phyloP scores from a whole-genome alignment of 2,888 invertebrate genomes.

The Caenorhabditis zanzibari region DNA sequence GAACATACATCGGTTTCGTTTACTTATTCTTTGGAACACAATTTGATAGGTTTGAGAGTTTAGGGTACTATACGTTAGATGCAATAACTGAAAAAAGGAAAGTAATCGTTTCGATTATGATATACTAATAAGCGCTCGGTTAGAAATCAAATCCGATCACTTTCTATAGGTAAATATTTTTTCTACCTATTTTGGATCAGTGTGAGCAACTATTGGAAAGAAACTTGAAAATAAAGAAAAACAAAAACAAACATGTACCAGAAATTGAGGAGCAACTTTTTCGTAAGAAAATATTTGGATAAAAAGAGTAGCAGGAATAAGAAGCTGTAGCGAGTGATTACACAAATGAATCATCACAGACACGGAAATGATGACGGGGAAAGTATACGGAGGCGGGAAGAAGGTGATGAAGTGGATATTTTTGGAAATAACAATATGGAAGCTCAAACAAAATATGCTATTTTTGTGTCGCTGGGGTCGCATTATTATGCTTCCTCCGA shows the following conservation, averaged over 20 bases:
- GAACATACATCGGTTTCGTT: constrained; percentile 51
- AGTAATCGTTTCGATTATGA: constrained; percentile 4
- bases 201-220: constrained; percentile 41
- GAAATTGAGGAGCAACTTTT: constrained; percentile 21
- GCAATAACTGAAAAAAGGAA: constrained; percentile 26
- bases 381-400: constrained; percentile 26
- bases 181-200: constrained; percentile 24
- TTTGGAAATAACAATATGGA: background rate
- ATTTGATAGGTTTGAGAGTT: constrained; percentile 10
- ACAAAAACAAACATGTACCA: constrained; percentile 43
- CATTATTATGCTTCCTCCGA: constrained; percentile 77
- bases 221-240: constrained; percentile 19
- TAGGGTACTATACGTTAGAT: constrained; percentile 17
- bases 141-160: constrained; percentile 14
- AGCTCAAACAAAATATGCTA: constrained; percentile 38
- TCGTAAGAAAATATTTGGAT: constrained; percentile 2
- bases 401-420: constrained; percentile 33
- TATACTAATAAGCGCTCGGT: background rate
- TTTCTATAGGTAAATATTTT: background rate
- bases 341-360: constrained; percentile 57
- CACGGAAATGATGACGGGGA: constrained; percentile 62
- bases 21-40: constrained; percentile 49
- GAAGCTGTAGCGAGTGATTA: constrained; percentile 17
- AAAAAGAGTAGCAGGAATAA: constrained; percentile 16
- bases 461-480: constrained; percentile 62